Evolutionary conservation across 1,140 invertebrate genomes (phyloP), one percentile per base, ranked within the genome.

Genomic region (Pararge aegeria): DNA sequence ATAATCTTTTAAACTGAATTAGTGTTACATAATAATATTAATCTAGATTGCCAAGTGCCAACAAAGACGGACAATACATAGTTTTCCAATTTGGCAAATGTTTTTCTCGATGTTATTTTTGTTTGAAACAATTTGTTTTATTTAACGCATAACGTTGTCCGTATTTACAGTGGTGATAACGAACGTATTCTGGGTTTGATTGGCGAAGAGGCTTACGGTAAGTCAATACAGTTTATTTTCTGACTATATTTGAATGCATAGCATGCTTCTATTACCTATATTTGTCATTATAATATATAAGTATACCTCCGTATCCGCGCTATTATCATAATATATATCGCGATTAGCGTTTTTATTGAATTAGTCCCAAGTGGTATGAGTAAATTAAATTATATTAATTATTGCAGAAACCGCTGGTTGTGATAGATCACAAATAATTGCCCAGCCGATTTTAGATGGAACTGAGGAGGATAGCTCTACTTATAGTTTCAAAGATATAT

Each of bases 131-230:
- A 56, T 64, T 60, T 7, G 49, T 71, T 65, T 51, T 61, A 68
- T 62, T 55, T 59, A n/a, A n/a, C n/a, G 42, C 34, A 40, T 21
- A 19, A 49, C 16, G 9, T 55, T 34, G 6, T 16, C 44, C 18
- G 29, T 54, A 59, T 76, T 89, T 88, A 48, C 83, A 90, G 89
- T 80, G 87, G 76, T 42, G 89, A 90, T 66, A 81, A 78, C 63
- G 88, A 90, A 72, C 82, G 21, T 46, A 46, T 86, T 55, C 61
- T 90, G 62, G 84, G 83, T 40, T 85, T 91, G 78, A 84, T 88
- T 61, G 86, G 88, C 64, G 87, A 90, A 21, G 75, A 74, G 55
- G 76, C 83, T 44, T 89, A 81, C 55, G 88, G 89, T 90, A 69
- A 79, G 83, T 73, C 29, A 27, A 48, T 34, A 12, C 10, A 34